Evolutionary conservation across 1,140 invertebrate species (phyloP).

Genomic region (Pinna nobilis): DNA sequence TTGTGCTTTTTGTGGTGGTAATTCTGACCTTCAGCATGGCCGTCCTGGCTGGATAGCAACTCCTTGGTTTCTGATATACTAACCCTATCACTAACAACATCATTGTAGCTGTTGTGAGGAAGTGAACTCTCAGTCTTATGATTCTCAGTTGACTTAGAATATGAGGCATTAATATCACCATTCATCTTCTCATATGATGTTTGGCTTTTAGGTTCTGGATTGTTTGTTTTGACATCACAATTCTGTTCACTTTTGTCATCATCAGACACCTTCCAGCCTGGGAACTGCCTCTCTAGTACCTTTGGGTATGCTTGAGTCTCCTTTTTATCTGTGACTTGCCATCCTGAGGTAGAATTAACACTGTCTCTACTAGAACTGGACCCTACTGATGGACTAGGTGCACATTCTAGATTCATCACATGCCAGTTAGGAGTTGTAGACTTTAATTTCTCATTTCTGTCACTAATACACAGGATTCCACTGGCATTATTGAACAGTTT

Average conservation of each 20-base stretch:
- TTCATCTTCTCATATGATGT: background rate
- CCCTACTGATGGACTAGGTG: conserved; percentile 63
- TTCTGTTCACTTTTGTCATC: background rate
- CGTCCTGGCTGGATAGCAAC: conserved; percentile 22
- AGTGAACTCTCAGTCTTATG: background rate
- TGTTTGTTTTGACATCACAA: background rate
- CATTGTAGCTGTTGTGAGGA: background rate
- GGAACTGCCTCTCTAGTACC: conserved; percentile 31
- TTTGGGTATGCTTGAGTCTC: conserved; percentile 10
- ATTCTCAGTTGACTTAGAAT: background rate
- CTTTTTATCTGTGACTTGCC: conserved; percentile 65
- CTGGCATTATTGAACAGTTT: conserved; percentile 23
- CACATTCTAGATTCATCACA: conserved; percentile 61
- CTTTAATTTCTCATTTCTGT: conserved; percentile 50
- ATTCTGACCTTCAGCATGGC: conserved; percentile 9
- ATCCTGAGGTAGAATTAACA: conserved; percentile 72
- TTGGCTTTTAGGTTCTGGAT: background rate
- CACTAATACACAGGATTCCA: conserved; percentile 30
- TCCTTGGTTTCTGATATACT: conserved; percentile 43
- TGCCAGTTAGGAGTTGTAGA: conserved; percentile 68
- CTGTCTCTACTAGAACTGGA: conserved; percentile 67
- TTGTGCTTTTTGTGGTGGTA: conserved; percentile 57
- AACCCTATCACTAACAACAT: conserved; percentile 5
- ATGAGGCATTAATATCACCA: background rate
- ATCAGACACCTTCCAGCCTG: conserved; percentile 44